Evolutionary conservation across 2,797 vertebrate genomes (phyloP), one percentile per base, ranked within the genome.

Genomic region (Pseudochromis fuscus): DNA sequence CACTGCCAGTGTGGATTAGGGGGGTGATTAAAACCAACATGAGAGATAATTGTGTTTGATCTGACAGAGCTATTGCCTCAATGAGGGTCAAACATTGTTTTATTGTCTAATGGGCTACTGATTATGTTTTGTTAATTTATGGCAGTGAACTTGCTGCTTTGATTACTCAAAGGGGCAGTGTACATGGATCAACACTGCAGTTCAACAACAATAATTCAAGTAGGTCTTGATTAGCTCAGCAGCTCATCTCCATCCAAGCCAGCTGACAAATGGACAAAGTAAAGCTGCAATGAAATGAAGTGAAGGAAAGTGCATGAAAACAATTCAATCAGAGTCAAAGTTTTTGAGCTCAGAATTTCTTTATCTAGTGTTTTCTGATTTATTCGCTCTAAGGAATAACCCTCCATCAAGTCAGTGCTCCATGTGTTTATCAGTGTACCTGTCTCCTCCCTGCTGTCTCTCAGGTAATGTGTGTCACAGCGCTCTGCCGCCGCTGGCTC

Each of bases 381-480:
- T 42, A 19, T 23, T 21, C 48, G 27, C 24, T 60, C 21, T 53
- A 52, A 37, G n/a, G 13, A 35, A 38, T 53, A 46, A 52, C 15
- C 25, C 37, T 15, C 19, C 33, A 7, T 28, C 15, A 15, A 28
- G 16, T 75, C 48, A 7, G 46, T 59, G 19, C 49, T 64, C 69
- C 64, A 46, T 63, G 55, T 85, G 48, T 62, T 82, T 40, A 64
- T 61, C 53, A 52, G 1, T 63, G 73, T 51, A 13, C 40, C 62
- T 61, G 71, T 75, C 58, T 52, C 45, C 31, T 48, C 63, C 57
- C 72, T 88, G 57, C 61, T 91, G 79, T 89, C 59, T 83, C 42
- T 76, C 2, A 98, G 96, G 96, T 92, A 96, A 95, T 72, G 90
- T 95, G 67, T 96, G 95, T 92, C 96, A 96, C 93, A 94, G 94